phyloP scores from a whole-genome alignment of 2,797 vertebrate species.

The Gallirallus australis region DNA sequence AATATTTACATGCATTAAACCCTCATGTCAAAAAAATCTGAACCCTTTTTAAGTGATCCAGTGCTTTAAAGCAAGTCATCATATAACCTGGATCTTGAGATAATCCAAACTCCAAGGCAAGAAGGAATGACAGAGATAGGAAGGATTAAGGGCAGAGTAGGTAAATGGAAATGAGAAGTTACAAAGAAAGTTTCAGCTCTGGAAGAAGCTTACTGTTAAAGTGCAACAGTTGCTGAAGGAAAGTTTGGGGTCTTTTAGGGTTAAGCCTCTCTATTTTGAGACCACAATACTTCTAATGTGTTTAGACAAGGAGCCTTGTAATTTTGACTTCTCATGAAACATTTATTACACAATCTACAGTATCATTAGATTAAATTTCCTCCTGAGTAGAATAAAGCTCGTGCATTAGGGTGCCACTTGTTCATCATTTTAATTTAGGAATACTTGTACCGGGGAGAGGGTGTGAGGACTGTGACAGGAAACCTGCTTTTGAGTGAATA shows the following conservation, averaged over 20 bases:
- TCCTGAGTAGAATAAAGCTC: background rate
- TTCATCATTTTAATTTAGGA: background rate
- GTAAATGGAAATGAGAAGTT: background rate
- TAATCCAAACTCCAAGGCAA: background rate
- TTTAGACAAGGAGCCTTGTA: background rate
- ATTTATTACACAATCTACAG: background rate
- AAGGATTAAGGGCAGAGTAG: background rate
- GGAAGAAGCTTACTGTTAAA: background rate
- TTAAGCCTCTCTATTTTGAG: background rate
- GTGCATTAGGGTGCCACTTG: background rate
- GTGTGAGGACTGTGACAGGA: background rate
- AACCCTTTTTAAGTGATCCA: background rate
- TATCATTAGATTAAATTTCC: background rate
- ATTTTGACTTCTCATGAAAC: background rate
- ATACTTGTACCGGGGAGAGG: background rate
- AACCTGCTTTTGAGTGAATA: background rate
- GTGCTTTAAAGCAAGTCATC: background rate
- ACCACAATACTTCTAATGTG: background rate
- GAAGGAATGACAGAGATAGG: background rate
- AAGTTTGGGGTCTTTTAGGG: background rate
- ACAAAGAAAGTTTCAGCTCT: background rate
- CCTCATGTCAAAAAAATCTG: background rate
- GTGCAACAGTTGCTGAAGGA: background rate
- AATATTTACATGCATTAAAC: background rate
- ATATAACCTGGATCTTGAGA: background rate